Percentiles rank a stretch among this genome's conserved stretches.
phyloP scores from a whole-genome alignment of 2,888 invertebrate genomes.

The Pherbina coryleti region DNA sequence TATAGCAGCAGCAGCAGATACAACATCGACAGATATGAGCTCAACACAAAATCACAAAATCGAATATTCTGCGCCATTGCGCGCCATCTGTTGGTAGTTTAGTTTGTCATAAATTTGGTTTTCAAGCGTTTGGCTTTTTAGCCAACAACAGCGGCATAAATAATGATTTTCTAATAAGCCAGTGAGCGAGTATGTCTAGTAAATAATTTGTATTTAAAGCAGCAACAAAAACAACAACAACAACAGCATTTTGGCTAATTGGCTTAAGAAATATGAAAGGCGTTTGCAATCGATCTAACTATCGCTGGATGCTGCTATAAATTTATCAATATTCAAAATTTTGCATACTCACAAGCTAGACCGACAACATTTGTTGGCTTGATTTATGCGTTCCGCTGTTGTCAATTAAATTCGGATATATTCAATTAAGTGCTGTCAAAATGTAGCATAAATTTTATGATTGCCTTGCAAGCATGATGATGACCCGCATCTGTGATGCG shows the following conservation, averaged over 20 bases:
- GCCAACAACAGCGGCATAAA: slow-evolving; percentile 20
- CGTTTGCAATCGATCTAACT: slow-evolving; percentile 11
- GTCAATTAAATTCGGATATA: slow-evolving; percentile 54
- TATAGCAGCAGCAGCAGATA: background rate
- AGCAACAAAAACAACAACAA: slow-evolving; percentile 9
- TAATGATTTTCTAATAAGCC: slow-evolving; percentile 34
- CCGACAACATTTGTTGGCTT: background rate
- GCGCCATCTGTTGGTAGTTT: slow-evolving; percentile 5
- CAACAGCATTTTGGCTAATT: slow-evolving; percentile 20
- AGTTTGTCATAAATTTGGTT: background rate
- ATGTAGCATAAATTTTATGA: slow-evolving; percentile 47
- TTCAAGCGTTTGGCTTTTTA: background rate
- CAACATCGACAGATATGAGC: background rate
- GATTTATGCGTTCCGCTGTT: slow-evolving; percentile 39
- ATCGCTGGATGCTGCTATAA: background rate
- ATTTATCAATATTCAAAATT: slow-evolving; percentile 15
- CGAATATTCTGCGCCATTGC: background rate
- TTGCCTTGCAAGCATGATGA: slow-evolving; percentile 4
- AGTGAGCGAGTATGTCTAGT: background rate
- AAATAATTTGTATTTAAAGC: slow-evolving; percentile 9
- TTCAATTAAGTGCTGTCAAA: slow-evolving; percentile 52
- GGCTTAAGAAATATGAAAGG: slow-evolving; percentile 20
- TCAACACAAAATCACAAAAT: background rate
- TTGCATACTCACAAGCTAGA: background rate
- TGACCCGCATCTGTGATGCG: slow-evolving; percentile 1